These are phyloP conservation scores for Drosophila buzzatii DNA, from an alignment of 2,888 invertebrate genomes.

Conservation along the genomic window DNA sequence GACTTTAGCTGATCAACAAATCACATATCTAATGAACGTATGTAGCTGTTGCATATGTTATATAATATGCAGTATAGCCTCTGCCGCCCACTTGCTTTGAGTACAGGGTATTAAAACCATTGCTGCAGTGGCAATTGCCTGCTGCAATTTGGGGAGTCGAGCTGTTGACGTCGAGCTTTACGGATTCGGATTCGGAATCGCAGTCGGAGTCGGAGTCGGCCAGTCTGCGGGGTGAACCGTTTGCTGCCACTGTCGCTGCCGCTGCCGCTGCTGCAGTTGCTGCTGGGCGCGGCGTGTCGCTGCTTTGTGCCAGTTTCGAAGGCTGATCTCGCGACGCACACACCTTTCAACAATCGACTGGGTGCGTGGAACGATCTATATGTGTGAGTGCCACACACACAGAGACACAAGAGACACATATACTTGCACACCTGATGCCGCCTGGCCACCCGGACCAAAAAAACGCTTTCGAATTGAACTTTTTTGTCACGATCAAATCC, in stretches of 20 bases:
- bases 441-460: slow-evolving; percentile 56
- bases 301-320: slow-evolving; percentile 75
- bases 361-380: slow-evolving; percentile 59
- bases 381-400: slow-evolving; percentile 23
- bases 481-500: slow-evolving; percentile 71
- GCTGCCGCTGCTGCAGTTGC: slow-evolving; percentile 11
- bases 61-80: neutral
- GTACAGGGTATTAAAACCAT: slow-evolving; percentile 22
- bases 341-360: slow-evolving; percentile 77
- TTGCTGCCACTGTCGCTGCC: slow-evolving; percentile 5
- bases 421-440: slow-evolving; percentile 52
- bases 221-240: slow-evolving; percentile 37
- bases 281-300: slow-evolving; percentile 30
- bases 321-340: slow-evolving; percentile 66
- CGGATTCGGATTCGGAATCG: slow-evolving; percentile 16
- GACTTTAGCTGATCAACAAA: too few relatives aligned
- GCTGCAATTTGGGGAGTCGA: slow-evolving; percentile 26
- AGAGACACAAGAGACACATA: slow-evolving; percentile 22
- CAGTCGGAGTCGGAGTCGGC: slow-evolving; percentile 17
- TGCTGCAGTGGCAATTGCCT: slow-evolving; percentile 37
- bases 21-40: neutral
- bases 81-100: neutral
- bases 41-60: neutral
- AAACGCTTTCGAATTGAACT: slow-evolving; percentile 80
- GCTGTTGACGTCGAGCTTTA: slow-evolving; percentile 16